Base-by-base conservation (phyloP, 1,140 invertebrate genomes). In the Episyrphus balteatus region DNA sequence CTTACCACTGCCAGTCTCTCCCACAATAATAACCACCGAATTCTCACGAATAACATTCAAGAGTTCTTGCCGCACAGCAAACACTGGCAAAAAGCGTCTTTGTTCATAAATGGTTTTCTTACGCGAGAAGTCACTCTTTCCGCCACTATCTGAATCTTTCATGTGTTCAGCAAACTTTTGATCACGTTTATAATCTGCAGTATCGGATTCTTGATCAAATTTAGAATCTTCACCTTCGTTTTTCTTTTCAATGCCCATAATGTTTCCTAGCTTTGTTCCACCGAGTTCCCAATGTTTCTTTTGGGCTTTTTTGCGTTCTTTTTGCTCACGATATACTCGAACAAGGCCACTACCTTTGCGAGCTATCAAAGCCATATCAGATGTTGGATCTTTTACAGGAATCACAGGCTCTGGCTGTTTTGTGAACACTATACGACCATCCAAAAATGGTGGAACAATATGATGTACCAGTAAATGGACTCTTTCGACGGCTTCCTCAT, bases 261-360 rank as follows among this genome's bases (percentile, higher is more conserved):
- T 92, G 56, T 99, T 94, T 61, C 93, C 93, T 40, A 99, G 77
- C 59, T 90, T 89, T 2, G 93, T 98, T 30, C 97, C 96, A 33
- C 93, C 92, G 32, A 99, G 68, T 69, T 99, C 93, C 94, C 95
- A 99, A 66, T 99, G 93, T 68, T 99, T 99, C 64, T 96, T 95
- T 60, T 98, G 95, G 0, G 94, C 92, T 69, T 92, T 94, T 38
- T 83, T 81, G 21, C 92, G 73, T 68, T 99, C 97, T 62, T 98
- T 97, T 65, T 98, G 91, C 66, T 99, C 96, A 41, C 97, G 77
- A 64, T 86, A 93, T 0, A 81, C 80, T 46, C 91, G 77, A 0
- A 99, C 97, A 17, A 93, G 70, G 2, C 83, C 79, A 5, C 90
- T 92, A 8, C 96, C 97, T 74, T 99, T 99, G n/a, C 93, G 76